Evolutionary conservation across 30 jellyfish, hydroid and myxozoan genomes (phyloP), one percentile per base, ranked within the genome.

Genomic region (Hydractinia echinata): DNA sequence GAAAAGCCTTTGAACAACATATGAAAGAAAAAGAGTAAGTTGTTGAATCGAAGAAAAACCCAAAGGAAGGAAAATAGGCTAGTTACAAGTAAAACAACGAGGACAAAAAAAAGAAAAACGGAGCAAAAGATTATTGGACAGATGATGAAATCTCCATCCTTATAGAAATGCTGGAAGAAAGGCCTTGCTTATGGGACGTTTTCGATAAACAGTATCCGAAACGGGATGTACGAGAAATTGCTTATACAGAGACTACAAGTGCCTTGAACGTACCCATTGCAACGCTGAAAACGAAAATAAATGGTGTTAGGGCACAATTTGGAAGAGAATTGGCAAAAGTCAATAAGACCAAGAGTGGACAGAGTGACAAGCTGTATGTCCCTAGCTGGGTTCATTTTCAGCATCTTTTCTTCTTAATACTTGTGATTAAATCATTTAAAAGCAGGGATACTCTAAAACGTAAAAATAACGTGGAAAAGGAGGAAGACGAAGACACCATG

Each of bases 81-180:
- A 30, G 44, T 30, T 30, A 30, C 44, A 30, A 30, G 44, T 0
- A 30, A 30, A 30, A 30, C 44, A 30, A 30, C 2, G 44, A 30
- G 44, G 2, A 30, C 44, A 30, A 30, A 30, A 30, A 30, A 30
- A 30, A 30, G n/a, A n/a, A 30, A 2, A 30, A 30, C 1, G 44
- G 44, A 30, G 44, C 44, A 30, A n/a, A n/a, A n/a, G n/a, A n/a
- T n/a, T n/a, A n/a, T n/a, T n/a, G n/a, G n/a, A n/a, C n/a, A n/a
- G n/a, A n/a, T n/a, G n/a, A n/a, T n/a, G n/a, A n/a, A n/a, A n/a
- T n/a, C 10, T 14, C 52, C 3, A n/a, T 14, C 15, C 48, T 69
- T 0, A 69, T 69, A 14, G 79, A 69, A 16, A 69, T 69, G 79
- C 30, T 69, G 50, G 79, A 69, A 5, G 79, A n/a, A n/a, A 54